These are phyloP conservation scores for Spodoptera frugiperda DNA, from an alignment of 1,140 invertebrate genomes.

Conservation along the genomic window DNA sequence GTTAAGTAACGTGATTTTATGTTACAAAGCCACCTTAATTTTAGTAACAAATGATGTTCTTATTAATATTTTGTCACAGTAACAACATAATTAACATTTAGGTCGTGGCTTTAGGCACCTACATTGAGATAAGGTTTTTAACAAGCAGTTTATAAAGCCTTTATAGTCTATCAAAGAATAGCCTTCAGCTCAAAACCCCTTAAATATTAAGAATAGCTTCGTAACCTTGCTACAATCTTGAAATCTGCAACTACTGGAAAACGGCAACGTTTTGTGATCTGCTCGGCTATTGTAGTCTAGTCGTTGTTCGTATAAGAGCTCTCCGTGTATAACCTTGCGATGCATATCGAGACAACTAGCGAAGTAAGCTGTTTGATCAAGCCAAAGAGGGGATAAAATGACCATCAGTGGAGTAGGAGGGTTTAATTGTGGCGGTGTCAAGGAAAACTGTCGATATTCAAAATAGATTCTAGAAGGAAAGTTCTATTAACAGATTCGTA, in stretches of 20 bases:
- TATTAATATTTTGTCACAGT: too few species aligned
- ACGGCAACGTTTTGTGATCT: conserved; percentile 15
- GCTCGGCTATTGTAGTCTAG: neutral
- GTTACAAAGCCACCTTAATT: too few species aligned
- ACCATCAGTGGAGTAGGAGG: too few species aligned
- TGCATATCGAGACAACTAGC: conserved; percentile 5
- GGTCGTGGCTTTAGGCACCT: too few species aligned
- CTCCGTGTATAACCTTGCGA: neutral
- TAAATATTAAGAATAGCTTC: neutral
- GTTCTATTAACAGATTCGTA: too few species aligned
- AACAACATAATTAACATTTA: too few species aligned
- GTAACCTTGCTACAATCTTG: conserved; percentile 13
- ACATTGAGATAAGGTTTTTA: too few species aligned
- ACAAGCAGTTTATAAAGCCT: neutral
- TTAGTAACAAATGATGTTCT: too few species aligned
- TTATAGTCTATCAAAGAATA: neutral
- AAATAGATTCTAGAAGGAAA: too few species aligned
- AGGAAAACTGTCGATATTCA: too few species aligned
- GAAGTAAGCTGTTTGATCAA: neutral
- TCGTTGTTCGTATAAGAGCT: neutral
- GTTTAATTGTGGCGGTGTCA: too few species aligned
- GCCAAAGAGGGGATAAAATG: neutral
- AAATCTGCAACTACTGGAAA: conserved; percentile 5
- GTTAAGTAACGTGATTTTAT: too few species aligned
- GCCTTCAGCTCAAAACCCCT: neutral